Evolutionary conservation across 2,113 vertebrate genomes (phyloP).

Genomic region (Ibidorhyncha struthersii): DNA sequence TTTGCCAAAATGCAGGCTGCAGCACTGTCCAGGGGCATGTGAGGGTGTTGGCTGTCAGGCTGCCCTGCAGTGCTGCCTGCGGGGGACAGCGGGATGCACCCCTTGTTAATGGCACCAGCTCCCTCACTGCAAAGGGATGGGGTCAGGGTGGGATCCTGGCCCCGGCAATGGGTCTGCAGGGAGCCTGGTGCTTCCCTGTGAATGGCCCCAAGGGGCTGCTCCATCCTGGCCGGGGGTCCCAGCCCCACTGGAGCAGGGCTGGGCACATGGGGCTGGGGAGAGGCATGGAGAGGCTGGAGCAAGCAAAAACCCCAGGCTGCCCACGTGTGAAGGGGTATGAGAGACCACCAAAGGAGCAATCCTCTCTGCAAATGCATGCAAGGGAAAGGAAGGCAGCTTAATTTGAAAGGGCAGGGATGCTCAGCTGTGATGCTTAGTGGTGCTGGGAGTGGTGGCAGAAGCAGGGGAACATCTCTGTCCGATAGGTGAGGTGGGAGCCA

Average conservation of each 20-base stretch:
- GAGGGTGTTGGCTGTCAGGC: not conserved
- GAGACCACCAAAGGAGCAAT: not conserved
- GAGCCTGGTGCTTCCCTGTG: not conserved
- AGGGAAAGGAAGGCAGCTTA: not conserved
- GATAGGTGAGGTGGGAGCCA: rapidly evolving
- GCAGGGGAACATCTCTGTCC: not conserved
- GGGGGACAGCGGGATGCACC: rapidly evolving
- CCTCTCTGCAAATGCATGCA: rapidly evolving
- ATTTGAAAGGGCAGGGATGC: not conserved
- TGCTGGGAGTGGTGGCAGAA: not conserved
- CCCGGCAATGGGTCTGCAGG: not conserved
- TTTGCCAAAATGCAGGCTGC: not conserved
- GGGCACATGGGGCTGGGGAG: rapidly evolving
- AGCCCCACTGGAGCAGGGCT: not conserved
- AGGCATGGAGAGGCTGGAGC: not conserved
- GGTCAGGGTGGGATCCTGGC: not conserved
- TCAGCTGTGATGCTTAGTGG: not conserved
- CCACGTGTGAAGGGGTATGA: rapidly evolving
- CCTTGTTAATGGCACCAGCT: not conserved
- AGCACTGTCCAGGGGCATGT: not conserved
- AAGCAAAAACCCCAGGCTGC: not conserved
- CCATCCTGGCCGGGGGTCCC: rapidly evolving
- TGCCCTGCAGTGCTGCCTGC: rapidly evolving
- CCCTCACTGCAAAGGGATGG: not conserved
- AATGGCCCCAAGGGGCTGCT: not conserved